A percentile compares a stretch with the other conserved stretches of the same genome.
phyloP scores from a whole-genome alignment of 2,888 invertebrate species.

The Eledona agricola region DNA sequence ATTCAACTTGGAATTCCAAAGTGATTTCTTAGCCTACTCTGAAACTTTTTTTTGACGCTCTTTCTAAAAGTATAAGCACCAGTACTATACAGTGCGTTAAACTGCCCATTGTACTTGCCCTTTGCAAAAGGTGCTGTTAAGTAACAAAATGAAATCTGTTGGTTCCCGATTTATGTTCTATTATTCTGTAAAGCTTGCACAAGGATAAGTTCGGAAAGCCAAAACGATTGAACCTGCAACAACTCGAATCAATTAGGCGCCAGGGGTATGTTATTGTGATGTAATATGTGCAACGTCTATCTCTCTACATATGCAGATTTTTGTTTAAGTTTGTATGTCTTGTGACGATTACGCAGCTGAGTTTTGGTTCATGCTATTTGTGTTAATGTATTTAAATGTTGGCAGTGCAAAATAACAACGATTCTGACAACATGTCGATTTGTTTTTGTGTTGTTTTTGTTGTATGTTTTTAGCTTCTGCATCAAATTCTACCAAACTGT shows the following conservation, averaged over 20 bases:
- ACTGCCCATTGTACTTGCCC: no score
- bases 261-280: constrained; percentile 72
- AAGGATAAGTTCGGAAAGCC: constrained; percentile 87
- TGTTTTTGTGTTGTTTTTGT: constrained; percentile 7
- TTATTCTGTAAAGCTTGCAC: constrained; percentile 80
- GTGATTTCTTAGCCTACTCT: no score
- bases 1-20: no score
- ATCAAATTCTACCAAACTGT: constrained; percentile 5
- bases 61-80: no score
- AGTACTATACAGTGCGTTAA: no score
- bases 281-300: constrained; percentile 36
- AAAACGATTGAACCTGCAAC: constrained; percentile 80
- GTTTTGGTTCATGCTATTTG: constrained; percentile 21
- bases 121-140: constrained; percentile 1
- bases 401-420: constrained; percentile 7
- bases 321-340: constrained; percentile 28
- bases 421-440: constrained; percentile 9
- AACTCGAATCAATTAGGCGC: constrained; percentile 79
- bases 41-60: no score
- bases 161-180: constrained; percentile 36
- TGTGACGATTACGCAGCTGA: constrained; percentile 29
- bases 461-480: constrained; percentile 25
- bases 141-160: neutral
- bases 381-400: constrained; percentile 10
- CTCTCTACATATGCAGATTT: constrained; percentile 33